Base-by-base conservation (phyloP, 2,113 vertebrate species). In the Cheilinus undulatus region DNA sequence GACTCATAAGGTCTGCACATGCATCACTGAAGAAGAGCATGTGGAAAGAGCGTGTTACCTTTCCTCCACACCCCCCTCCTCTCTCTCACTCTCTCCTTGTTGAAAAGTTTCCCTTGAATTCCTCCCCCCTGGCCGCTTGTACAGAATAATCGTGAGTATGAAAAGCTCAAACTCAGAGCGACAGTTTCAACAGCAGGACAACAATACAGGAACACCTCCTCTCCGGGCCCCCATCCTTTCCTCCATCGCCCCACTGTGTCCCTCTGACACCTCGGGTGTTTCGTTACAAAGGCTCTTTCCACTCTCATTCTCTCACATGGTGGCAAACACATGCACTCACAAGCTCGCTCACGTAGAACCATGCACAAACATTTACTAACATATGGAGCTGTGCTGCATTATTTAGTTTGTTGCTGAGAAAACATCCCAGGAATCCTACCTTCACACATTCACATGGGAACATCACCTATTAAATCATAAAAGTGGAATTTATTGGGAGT, bases 161-260 rank as follows among this genome's bases (percentile, higher is more conserved):
- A 76, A 76, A 85, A 45, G 60, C 75, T 79, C 57, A 79, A 81
- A 90, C 69, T 77, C 66, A 59, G 81, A 83, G 81, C 64, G 85
- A 88, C 89, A 89, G 89, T 69, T 84, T 90, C 66, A 92, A 89
- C 84, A 87, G 77, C 69, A 50, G 69, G 82, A 83, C 87, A 89
- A 89, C 84, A 88, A 87, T 82, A 62, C 86, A 84, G 82, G 74
- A 89, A 86, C 86, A 79, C 84, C 83, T 78, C 84, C 82, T 78
- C 73, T 66, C 54, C 11, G 58, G 51, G 62, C 80, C 86, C 89
- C 78, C 82, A 57, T 70, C 76, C 76, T 61, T 67, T 59, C 53
- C 79, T 76, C 69, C 46, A 56, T 80, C 84, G 56, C 71, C 74
- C 83, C 62, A 72, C 78, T 42, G 67, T 52, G 78, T 83, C 83